phyloP scores from a whole-genome alignment of 2,888 invertebrate genomes.

The Smittia sp. region DNA sequence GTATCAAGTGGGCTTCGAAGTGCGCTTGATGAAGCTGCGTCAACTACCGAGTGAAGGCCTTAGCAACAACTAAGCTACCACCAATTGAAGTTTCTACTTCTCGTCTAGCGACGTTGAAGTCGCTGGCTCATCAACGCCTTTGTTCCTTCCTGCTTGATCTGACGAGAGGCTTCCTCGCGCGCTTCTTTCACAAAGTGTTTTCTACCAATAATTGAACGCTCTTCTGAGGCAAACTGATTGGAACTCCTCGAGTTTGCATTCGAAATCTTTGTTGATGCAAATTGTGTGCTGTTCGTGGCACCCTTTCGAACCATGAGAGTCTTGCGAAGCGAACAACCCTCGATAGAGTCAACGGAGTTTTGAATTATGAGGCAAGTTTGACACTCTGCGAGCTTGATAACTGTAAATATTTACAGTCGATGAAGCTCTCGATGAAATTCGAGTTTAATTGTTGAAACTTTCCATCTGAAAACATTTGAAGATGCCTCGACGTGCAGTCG shows the following conservation, averaged over 20 bases:
- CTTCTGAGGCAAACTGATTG: conserved; percentile 9
- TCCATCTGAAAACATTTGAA: not conserved
- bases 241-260: not conserved
- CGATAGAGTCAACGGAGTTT: not conserved
- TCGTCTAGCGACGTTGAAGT: no score
- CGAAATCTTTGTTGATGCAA: not conserved
- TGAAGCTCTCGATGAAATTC: conserved; percentile 12
- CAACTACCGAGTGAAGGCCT: no score
- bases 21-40: no score
- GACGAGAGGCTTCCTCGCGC: conserved; percentile 1
- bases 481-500: not conserved
- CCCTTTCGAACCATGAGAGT: not conserved
- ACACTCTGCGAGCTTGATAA: conserved; percentile 32
- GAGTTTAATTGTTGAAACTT: not conserved
- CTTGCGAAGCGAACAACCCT: not conserved
- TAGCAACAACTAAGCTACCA: no score
- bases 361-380: conserved; percentile 33
- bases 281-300: not conserved
- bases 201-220: conserved; percentile 7
- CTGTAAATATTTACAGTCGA: conserved; percentile 38
- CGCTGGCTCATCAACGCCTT: no score
- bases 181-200: not conserved
- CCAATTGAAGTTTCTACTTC: no score
- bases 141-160: no score
- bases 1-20: no score